These are phyloP conservation scores for Cydia strobilella DNA, from an alignment of 1,140 invertebrate genomes.

Conservation along the genomic window DNA sequence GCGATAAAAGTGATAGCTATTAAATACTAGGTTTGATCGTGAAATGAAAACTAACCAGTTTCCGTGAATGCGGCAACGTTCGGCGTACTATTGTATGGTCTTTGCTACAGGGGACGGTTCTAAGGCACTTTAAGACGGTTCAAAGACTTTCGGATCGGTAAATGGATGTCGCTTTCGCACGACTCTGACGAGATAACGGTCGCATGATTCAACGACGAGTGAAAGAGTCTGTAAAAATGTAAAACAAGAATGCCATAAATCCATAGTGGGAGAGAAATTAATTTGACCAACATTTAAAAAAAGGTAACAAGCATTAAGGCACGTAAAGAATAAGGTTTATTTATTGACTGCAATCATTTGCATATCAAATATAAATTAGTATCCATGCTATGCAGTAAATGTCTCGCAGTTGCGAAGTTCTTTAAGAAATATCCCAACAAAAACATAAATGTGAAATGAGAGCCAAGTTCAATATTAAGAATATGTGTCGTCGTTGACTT, in stretches of 20 bases:
- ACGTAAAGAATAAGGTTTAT: too few species aligned
- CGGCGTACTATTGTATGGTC: neutral
- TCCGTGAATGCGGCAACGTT: slow-evolving; percentile 1
- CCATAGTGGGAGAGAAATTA: neutral
- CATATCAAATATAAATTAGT: too few species aligned
- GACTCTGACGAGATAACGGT: slow-evolving; percentile 21
- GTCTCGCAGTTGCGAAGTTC: neutral
- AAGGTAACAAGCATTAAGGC: too few species aligned
- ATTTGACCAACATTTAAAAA: too few species aligned
- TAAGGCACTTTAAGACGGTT: too few species aligned
- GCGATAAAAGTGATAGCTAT: slow-evolving; percentile 11
- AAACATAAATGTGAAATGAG: too few species aligned
- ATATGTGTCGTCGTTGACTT: too few species aligned
- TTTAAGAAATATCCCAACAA: neutral
- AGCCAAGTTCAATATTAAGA: too few species aligned
- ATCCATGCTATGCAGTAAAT: neutral
- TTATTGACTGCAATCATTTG: too few species aligned
- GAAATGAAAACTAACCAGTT: slow-evolving; percentile 28
- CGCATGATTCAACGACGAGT: slow-evolving; percentile 5
- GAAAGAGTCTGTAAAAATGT: slow-evolving; percentile 17
- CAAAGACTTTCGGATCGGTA: slow-evolving; percentile 20
- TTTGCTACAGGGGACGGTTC: neutral
- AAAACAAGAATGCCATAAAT: neutral
- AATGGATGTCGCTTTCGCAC: slow-evolving; percentile 21
- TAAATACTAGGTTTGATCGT: slow-evolving; percentile 22